These are phyloP conservation scores for Eurosta solidaginis DNA, from an alignment of 1,140 invertebrate species.

Conservation along the genomic window DNA sequence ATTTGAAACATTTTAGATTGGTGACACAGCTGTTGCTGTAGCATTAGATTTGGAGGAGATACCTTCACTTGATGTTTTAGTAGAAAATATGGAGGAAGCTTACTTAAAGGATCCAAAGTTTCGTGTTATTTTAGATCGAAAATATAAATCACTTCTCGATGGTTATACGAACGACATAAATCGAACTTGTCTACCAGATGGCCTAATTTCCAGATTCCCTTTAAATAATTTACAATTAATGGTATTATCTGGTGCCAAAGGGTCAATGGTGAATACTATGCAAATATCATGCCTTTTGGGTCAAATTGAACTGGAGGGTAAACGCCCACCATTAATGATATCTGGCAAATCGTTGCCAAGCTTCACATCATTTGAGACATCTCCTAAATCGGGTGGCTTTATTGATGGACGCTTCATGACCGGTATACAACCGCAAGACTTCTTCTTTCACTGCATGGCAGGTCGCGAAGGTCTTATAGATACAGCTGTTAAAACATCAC, in stretches of 20 bases:
- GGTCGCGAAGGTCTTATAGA: constrained; percentile 92
- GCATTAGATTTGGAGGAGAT: constrained; percentile 70
- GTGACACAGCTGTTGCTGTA: constrained; percentile 66
- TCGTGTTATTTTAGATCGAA: constrained; percentile 77
- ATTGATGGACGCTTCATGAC: constrained; percentile 96
- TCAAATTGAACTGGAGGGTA: constrained; percentile 98
- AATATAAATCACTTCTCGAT: constrained; percentile 84
- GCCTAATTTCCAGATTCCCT: constrained; percentile 86
- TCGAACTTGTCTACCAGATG: constrained; percentile 75
- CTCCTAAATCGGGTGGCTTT: constrained; percentile 94
- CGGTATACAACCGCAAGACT: constrained; percentile 95
- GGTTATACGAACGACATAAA: constrained; percentile 89
- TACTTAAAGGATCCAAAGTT: constrained; percentile 77
- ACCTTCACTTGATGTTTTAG: constrained; percentile 64
- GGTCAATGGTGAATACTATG: constrained; percentile 94
- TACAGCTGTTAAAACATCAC: constrained; percentile 90
- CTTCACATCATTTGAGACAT: constrained; percentile 87
- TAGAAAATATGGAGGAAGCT: constrained; percentile 71
- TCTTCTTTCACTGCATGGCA: constrained; percentile 99
- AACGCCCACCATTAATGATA: constrained; percentile 92
- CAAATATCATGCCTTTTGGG: constrained; percentile 96
- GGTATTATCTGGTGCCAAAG: constrained; percentile 98
- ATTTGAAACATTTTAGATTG: constrained; percentile 1
- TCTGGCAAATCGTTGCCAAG: constrained; percentile 89
- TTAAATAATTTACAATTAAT: constrained; percentile 96